Percentiles rank a stretch among this genome's conserved stretches.
These are phyloP conservation scores for Polyommatus iphigenia DNA, from an alignment of 2,888 invertebrate genomes.

Conservation along the genomic window DNA sequence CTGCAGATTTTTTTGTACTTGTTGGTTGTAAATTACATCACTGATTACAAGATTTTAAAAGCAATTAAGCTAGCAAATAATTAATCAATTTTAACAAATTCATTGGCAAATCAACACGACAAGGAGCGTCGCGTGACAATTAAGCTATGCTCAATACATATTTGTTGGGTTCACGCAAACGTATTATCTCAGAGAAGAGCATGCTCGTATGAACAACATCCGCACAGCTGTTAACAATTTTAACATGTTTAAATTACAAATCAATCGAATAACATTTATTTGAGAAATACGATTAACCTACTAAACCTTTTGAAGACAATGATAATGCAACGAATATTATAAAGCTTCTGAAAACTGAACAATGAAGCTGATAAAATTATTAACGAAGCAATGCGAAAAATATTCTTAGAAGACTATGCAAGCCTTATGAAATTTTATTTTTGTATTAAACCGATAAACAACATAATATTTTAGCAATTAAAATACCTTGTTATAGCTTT, in stretches of 20 bases:
- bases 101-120: background rate
- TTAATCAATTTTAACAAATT: background rate
- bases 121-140: conserved; percentile 38
- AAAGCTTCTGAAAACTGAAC: background rate
- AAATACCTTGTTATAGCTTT: background rate
- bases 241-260: conserved; percentile 14
- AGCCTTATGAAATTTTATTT: background rate
- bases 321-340: background rate
- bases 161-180: background rate
- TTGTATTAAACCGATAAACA: background rate
- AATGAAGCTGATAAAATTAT: background rate
- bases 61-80: background rate
- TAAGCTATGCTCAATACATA: conserved; percentile 20
- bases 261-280: background rate
- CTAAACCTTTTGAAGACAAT: background rate
- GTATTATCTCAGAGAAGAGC: background rate
- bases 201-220: background rate
- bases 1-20: too few relatives aligned
- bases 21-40: too few relatives aligned
- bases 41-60: too few relatives aligned
- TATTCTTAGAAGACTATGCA: background rate
- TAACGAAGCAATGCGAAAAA: background rate
- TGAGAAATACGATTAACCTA: background rate
- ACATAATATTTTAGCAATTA: background rate
- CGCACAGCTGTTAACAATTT: background rate